phyloP scores from a whole-genome alignment of 2,113 vertebrate species.

The Saccopteryx bilineata region DNA sequence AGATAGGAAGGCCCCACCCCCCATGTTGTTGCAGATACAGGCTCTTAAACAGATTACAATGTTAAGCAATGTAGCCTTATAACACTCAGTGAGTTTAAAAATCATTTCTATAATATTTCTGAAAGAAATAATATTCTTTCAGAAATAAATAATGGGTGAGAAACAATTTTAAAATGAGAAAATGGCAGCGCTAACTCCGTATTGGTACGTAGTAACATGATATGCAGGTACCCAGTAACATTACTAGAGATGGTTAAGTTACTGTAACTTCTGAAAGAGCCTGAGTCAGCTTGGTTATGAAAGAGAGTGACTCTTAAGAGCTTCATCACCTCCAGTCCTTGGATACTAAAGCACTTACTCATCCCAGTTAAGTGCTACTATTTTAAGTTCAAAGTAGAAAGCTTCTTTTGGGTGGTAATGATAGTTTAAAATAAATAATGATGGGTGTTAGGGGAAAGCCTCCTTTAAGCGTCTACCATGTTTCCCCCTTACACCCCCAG shows the following conservation, averaged over 20 bases:
- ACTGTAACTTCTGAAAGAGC: conserved; percentile 40
- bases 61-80: conserved; percentile 10
- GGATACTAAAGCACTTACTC: conserved; percentile 74
- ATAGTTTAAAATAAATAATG: conserved; percentile 72
- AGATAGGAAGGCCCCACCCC: background rate
- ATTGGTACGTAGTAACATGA: too few relatives aligned
- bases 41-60: background rate
- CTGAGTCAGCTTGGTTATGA: conserved; percentile 71
- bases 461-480: background rate
- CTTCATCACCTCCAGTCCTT: conserved; percentile 58
- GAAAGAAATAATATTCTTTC: background rate
- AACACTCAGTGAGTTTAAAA: background rate
- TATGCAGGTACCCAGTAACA: background rate
- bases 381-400: conserved; percentile 85
- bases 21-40: background rate
- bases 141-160: background rate
- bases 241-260: background rate
- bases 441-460: background rate
- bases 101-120: background rate
- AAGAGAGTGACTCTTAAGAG: conserved; percentile 61
- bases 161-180: conserved; percentile 42
- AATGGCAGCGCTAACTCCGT: background rate
- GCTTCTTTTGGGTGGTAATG: conserved; percentile 65
- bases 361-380: conserved; percentile 79
- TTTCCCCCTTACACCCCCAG: background rate